Conservation (phyloP, 2,888 invertebrate genomes). For the Glomeris marginata region DNA sequence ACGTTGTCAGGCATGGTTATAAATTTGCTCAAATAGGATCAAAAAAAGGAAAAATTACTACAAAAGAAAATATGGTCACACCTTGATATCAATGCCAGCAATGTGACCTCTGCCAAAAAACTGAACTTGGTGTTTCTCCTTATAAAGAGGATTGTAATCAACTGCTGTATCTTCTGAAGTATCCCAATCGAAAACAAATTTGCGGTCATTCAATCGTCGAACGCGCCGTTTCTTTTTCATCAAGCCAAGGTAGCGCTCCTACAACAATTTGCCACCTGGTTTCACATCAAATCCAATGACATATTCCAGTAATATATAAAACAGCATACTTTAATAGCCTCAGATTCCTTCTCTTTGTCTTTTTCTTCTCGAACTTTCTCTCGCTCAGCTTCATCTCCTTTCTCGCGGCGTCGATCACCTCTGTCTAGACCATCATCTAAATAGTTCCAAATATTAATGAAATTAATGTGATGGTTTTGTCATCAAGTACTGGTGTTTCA, state of each 20-base stretch:
- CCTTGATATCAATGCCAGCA: conserved; percentile 94
- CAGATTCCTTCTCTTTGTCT: conserved; percentile 81
- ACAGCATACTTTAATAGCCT: conserved; percentile 57
- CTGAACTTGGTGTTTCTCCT: conserved; percentile 91
- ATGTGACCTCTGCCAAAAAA: conserved; percentile 96
- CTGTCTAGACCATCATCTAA: conserved; percentile 1
- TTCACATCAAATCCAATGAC: not conserved
- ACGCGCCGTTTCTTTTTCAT: conserved; percentile 85
- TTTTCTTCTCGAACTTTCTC: conserved; percentile 35
- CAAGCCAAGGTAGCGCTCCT: conserved; percentile 81
- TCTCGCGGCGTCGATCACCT: conserved; percentile 14
- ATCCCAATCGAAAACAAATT: conserved; percentile 99
- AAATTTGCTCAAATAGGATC: not conserved
- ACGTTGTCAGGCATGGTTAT: not conserved
- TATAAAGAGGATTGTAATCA: conserved; percentile 94
- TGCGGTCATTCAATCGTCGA: conserved; percentile 86
- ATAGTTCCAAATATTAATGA: conserved; percentile 8
- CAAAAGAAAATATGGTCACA: conserved; percentile 14
- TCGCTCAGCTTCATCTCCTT: conserved; percentile 18
- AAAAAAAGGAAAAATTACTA: too few species aligned
- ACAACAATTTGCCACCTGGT: conserved; percentile 2
- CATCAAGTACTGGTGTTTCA: too few species aligned
- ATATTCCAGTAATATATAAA: not conserved
- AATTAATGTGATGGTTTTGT: not conserved
- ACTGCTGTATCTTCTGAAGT: conserved; percentile 95